Percentiles rank a stretch among this genome's conserved stretches.
These are phyloP conservation scores for Austrofundulus limnaeus DNA, from an alignment of 2,113 vertebrate species.

Conservation along the genomic window DNA sequence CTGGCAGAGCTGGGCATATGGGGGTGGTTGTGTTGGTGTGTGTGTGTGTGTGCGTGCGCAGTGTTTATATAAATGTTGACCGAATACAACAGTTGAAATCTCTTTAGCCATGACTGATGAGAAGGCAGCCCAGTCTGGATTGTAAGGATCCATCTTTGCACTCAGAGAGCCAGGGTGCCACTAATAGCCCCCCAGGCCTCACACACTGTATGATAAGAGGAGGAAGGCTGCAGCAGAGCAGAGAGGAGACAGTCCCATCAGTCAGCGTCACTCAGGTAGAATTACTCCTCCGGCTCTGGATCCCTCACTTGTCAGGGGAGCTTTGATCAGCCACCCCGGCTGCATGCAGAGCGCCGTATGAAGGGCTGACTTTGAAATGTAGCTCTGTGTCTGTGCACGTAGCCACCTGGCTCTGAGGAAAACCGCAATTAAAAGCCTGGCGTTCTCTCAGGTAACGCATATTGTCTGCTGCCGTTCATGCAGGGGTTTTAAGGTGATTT, in stretches of 20 bases:
- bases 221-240: slow-evolving; percentile 41
- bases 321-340: slow-evolving; percentile 51
- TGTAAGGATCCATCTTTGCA: slow-evolving; percentile 45
- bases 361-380: slow-evolving; percentile 37
- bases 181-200: slow-evolving; percentile 32
- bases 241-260: slow-evolving; percentile 54
- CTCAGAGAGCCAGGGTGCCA: slow-evolving; percentile 32
- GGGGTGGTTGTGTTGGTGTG: neutral
- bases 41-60: neutral
- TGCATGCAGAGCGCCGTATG: slow-evolving; percentile 41
- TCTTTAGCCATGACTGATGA: slow-evolving; percentile 41
- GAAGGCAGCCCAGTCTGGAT: slow-evolving; percentile 27
- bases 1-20: slow-evolving; percentile 30
- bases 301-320: slow-evolving; percentile 56
- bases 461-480: too few species aligned
- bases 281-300: slow-evolving; percentile 58
- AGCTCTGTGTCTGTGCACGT: too few species aligned
- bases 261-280: slow-evolving; percentile 64
- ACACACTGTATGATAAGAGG: slow-evolving; percentile 47
- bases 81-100: slow-evolving; percentile 23
- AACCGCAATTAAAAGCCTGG: slow-evolving; percentile 32
- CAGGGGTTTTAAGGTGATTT: too few species aligned
- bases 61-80: slow-evolving; percentile 43
- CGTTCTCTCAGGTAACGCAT: too few species aligned
- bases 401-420: slow-evolving; percentile 42